phyloP scores from a whole-genome alignment of 2,113 vertebrate genomes.

The Pollimyrus isidori region DNA sequence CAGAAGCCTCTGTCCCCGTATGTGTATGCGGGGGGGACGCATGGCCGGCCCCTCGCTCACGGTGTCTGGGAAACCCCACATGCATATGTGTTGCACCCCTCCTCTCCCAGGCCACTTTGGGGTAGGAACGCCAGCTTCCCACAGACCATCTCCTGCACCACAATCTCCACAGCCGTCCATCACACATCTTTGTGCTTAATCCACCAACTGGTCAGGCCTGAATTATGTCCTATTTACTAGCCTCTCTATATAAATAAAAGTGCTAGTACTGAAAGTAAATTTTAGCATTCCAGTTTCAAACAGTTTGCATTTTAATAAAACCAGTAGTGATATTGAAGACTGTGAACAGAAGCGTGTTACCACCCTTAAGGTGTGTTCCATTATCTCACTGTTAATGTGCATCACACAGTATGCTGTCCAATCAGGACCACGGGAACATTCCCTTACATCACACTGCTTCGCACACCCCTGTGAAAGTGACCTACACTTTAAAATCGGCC shows the following conservation, averaged over 20 bases:
- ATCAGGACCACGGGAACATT: not conserved
- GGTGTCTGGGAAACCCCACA: not conserved
- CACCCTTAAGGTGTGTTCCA: not conserved
- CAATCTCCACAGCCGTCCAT: not conserved
- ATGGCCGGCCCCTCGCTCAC: not conserved
- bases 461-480: conserved; percentile 56
- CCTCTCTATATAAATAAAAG: not conserved
- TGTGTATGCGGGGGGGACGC: not conserved
- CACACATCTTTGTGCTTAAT: not conserved
- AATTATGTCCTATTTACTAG: not conserved
- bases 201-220: not conserved
- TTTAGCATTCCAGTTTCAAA: not conserved
- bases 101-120: not conserved
- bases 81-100: not conserved
- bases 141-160: not conserved
- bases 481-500: conserved; percentile 56
- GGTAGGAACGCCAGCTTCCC: not conserved
- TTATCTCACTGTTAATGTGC: not conserved
- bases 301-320: not conserved
- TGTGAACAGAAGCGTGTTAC: not conserved
- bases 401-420: not conserved
- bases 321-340: not conserved
- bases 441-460: not conserved
- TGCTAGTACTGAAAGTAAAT: not conserved
- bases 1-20: not conserved